phyloP scores from a whole-genome alignment of 2,113 vertebrate genomes.

The Sinosuthora webbiana region DNA sequence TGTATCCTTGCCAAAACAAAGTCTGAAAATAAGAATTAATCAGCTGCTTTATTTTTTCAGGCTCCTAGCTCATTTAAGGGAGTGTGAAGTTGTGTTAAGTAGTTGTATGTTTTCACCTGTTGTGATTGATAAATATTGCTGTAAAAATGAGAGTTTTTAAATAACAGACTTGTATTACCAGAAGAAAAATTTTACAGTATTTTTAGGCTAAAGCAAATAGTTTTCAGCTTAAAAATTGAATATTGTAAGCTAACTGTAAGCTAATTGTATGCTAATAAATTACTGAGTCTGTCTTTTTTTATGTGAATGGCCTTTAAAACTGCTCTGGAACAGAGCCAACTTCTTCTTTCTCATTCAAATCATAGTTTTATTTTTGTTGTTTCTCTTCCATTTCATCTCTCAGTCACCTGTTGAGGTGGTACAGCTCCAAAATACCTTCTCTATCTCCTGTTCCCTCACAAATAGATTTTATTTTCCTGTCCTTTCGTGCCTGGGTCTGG shows the following conservation, averaged over 20 bases:
- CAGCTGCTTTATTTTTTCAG: background rate
- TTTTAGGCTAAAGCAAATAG: background rate
- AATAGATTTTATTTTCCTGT: background rate
- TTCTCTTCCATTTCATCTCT: background rate
- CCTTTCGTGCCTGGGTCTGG: background rate
- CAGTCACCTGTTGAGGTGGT: background rate
- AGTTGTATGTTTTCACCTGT: background rate
- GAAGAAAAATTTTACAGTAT: background rate
- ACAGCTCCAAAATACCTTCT: background rate
- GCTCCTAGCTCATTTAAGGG: background rate
- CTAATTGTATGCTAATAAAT: background rate
- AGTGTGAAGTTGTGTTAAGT: background rate
- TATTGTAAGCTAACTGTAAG: background rate
- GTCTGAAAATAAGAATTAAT: background rate
- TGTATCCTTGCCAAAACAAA: background rate
- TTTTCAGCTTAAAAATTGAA: background rate
- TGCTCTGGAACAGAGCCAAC: background rate
- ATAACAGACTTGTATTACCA: background rate
- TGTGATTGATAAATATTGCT: background rate
- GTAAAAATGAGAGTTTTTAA: background rate
- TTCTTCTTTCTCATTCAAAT: background rate
- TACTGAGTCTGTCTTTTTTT: background rate
- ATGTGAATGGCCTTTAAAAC: background rate
- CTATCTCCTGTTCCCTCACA: background rate
- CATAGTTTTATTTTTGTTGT: background rate